Evolutionary conservation across 2,113 vertebrate species (phyloP).

Genomic region (Corapipo altera): DNA sequence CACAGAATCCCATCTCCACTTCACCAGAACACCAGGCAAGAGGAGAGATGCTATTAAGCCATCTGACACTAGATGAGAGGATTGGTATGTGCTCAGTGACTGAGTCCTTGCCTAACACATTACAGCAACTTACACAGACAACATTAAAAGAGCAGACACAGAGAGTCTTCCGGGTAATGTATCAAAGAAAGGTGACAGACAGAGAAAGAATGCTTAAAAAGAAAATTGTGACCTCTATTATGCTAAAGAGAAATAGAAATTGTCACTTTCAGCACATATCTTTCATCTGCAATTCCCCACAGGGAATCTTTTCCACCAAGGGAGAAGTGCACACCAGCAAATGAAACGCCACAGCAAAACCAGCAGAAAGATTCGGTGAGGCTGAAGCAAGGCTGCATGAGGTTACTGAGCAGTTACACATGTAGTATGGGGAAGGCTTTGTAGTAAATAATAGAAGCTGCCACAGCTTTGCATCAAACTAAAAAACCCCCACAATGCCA

Average conservation of each 20-base stretch:
- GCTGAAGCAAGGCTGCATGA: neutral
- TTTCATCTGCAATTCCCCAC: neutral
- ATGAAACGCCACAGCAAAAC: neutral
- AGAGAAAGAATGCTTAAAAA: constrained; percentile 5
- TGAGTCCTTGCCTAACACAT: neutral
- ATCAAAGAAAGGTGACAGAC: constrained; percentile 11
- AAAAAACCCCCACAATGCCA: neutral
- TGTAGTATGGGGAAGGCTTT: neutral
- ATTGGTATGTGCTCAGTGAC: neutral
- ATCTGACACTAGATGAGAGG: neutral
- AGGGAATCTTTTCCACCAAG: neutral
- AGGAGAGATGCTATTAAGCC: neutral
- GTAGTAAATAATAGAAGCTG: neutral
- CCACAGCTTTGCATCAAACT: neutral
- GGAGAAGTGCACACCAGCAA: neutral
- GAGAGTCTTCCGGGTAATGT: neutral
- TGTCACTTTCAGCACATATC: neutral
- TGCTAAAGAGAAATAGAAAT: neutral
- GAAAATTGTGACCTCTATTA: neutral
- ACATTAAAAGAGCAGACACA: neutral
- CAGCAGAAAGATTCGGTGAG: neutral
- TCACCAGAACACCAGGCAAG: neutral
- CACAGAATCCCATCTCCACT: neutral
- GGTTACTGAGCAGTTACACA: neutral
- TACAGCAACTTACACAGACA: neutral